Conservation (phyloP, 1,140 invertebrate species). For the Brachionus paranguensis region DNA sequence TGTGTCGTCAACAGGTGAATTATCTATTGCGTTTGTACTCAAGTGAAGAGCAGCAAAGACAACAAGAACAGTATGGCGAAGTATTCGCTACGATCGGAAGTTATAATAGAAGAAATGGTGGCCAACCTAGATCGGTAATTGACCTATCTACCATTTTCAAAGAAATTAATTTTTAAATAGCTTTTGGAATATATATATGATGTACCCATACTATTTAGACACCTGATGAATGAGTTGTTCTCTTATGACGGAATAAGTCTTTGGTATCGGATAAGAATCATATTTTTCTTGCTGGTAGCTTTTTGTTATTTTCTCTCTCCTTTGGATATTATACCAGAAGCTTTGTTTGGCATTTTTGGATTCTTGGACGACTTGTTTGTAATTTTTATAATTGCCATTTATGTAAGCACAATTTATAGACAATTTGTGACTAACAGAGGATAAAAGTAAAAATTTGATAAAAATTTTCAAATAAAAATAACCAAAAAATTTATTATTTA, state of each 20-base stretch:
- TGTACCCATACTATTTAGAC: slow-evolving; percentile 28
- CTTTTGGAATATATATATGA: slow-evolving; percentile 34
- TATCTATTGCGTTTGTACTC: not conserved
- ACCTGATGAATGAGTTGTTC: slow-evolving; percentile 24
- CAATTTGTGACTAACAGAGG: slow-evolving; percentile 12
- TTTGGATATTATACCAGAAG: slow-evolving; percentile 40
- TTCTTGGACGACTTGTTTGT: slow-evolving; percentile 35
- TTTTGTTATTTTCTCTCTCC: slow-evolving; percentile 36
- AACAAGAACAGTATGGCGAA: not conserved
- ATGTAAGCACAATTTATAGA: slow-evolving; percentile 13
- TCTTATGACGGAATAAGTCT: slow-evolving; percentile 9
- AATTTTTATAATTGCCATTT: slow-evolving; percentile 12
- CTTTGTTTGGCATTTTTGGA: slow-evolving; percentile 38
- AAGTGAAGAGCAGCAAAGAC: not conserved
- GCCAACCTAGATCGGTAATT: slow-evolving; percentile 21
- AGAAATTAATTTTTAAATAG: slow-evolving; percentile 1
- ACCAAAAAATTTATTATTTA: not conserved
- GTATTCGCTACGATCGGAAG: not conserved
- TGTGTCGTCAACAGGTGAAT: slow-evolving; percentile 31
- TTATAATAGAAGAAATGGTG: slow-evolving; percentile 39
- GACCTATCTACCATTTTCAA: not conserved
- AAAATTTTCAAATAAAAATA: not conserved
- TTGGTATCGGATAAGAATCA: slow-evolving; percentile 12
- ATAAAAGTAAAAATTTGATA: not conserved
- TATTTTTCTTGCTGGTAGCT: not conserved